Conservation (phyloP, 1,140 invertebrate genomes). For the Melipona quadrifasciata region DNA sequence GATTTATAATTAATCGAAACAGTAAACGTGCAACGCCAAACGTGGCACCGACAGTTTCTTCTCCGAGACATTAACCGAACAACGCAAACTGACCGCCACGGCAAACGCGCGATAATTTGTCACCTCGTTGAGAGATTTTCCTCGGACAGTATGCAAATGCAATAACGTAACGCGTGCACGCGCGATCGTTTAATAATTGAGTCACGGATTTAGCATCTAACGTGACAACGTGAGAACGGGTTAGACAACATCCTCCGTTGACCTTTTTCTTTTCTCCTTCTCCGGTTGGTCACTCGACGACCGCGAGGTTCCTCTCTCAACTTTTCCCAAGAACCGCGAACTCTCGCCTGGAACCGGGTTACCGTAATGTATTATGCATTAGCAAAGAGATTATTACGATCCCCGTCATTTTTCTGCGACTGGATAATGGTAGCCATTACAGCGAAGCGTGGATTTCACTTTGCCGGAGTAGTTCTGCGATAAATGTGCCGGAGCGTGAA, state of each 20-base stretch:
- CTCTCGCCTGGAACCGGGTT: neutral
- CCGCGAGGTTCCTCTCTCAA: neutral
- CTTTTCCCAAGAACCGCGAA: neutral
- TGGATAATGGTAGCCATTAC: slow-evolving; percentile 35
- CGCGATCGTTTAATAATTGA: slow-evolving; percentile 41
- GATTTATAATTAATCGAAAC: neutral
- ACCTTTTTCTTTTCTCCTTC: neutral
- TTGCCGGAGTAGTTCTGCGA: slow-evolving; percentile 14
- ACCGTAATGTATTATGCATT: slow-evolving; percentile 45
- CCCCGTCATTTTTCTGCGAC: slow-evolving; percentile 30
- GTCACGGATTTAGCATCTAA: slow-evolving; percentile 49
- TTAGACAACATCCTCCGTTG: neutral
- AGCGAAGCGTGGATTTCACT: slow-evolving; percentile 36
- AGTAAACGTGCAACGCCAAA: neutral
- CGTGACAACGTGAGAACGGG: slow-evolving; percentile 47
- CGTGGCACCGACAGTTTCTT: neutral
- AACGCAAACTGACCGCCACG: neutral
- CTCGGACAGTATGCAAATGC: slow-evolving; percentile 23
- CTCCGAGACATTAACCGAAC: neutral
- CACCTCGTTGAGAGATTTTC: slow-evolving; percentile 11
- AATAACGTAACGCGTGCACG: neutral
- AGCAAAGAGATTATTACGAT: slow-evolving; percentile 42
- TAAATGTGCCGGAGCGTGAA: slow-evolving; percentile 22
- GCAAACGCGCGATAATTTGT: slow-evolving; percentile 20
- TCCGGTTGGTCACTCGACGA: neutral